A percentile compares a stretch with the other conserved stretches of the same genome.
These are phyloP conservation scores for Coregonus ussuriensis DNA, from an alignment of 2,797 vertebrate species.

Conservation along the genomic window DNA sequence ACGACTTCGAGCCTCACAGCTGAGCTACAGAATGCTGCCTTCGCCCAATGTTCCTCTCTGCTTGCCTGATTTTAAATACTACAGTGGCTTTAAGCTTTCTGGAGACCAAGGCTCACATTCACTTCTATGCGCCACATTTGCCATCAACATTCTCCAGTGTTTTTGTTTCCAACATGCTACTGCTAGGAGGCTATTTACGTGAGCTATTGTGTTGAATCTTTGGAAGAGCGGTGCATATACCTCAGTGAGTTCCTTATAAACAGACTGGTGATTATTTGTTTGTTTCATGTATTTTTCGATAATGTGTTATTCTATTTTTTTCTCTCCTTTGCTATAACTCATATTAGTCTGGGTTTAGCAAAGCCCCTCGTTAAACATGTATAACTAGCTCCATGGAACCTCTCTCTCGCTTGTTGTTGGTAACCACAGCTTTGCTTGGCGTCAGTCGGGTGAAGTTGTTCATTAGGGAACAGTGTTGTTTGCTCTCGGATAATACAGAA, in stretches of 20 bases:
- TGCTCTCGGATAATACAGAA: slow-evolving; percentile 52
- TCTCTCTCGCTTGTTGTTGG: slow-evolving; percentile 33
- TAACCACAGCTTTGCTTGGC: slow-evolving; percentile 43
- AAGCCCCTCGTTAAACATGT: slow-evolving; percentile 41
- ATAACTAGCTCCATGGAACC: slow-evolving; percentile 23
- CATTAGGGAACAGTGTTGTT: slow-evolving; percentile 53
- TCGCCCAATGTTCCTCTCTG: slow-evolving; percentile 75
- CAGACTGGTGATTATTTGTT: slow-evolving; percentile 38
- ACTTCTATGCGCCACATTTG: slow-evolving; percentile 47
- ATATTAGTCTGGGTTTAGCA: slow-evolving; percentile 43
- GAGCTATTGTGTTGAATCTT: slow-evolving; percentile 46
- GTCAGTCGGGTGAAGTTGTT: slow-evolving; percentile 42
- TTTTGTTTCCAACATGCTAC: slow-evolving; percentile 71
- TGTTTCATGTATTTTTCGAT: slow-evolving; percentile 43
- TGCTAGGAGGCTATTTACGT: slow-evolving; percentile 42
- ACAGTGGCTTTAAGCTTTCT: slow-evolving; percentile 77
- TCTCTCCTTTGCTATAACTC: slow-evolving; percentile 31
- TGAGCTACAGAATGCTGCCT: slow-evolving; percentile 75
- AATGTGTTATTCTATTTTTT: slow-evolving; percentile 37
- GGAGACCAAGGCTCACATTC: slow-evolving; percentile 63
- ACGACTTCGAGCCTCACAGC: slow-evolving; percentile 82
- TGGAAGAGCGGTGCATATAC: slow-evolving; percentile 48
- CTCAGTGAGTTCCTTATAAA: slow-evolving; percentile 38
- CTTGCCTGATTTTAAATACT: slow-evolving; percentile 80
- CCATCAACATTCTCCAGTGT: slow-evolving; percentile 60